Conservation (phyloP, 2,113 vertebrate genomes). For the Tragelaphus imberbis region DNA sequence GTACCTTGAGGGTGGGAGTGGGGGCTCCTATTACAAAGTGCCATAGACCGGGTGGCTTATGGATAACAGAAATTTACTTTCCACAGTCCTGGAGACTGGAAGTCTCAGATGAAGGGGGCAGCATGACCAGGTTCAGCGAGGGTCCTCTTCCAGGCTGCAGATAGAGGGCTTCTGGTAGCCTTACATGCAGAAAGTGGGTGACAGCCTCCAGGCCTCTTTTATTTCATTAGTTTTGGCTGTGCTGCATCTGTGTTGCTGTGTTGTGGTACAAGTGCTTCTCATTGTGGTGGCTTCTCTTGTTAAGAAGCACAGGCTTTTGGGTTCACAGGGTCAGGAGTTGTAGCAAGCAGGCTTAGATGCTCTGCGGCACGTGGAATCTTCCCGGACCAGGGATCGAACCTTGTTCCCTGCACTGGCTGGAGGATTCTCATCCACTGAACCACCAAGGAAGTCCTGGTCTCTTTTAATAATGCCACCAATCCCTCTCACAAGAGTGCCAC, state of each 20-base stretch:
- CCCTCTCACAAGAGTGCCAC: no score
- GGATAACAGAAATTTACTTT: not conserved
- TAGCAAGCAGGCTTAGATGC: not conserved
- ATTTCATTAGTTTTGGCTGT: accelerated
- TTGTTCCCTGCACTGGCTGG: not conserved
- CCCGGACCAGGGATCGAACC: not conserved
- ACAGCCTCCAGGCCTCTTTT: no score
- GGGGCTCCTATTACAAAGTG: not conserved
- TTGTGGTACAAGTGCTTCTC: accelerated
- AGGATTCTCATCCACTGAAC: not conserved
- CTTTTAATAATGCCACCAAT: accelerated
- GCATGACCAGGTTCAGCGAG: not conserved
- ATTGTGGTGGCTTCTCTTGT: accelerated
- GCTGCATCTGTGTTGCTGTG: not conserved
- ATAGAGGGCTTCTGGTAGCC: no score
- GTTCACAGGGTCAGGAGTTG: not conserved
- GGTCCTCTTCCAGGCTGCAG: no score
- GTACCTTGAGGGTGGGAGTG: not conserved
- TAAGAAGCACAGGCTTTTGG: not conserved
- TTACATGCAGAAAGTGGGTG: not conserved
- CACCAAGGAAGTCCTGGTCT: no score
- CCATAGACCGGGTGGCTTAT: not conserved
- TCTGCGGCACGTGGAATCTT: not conserved
- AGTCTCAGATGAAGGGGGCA: not conserved
- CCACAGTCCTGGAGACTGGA: not conserved